phyloP scores from a whole-genome alignment of 2,113 vertebrate genomes.

The Psettodes erumei region DNA sequence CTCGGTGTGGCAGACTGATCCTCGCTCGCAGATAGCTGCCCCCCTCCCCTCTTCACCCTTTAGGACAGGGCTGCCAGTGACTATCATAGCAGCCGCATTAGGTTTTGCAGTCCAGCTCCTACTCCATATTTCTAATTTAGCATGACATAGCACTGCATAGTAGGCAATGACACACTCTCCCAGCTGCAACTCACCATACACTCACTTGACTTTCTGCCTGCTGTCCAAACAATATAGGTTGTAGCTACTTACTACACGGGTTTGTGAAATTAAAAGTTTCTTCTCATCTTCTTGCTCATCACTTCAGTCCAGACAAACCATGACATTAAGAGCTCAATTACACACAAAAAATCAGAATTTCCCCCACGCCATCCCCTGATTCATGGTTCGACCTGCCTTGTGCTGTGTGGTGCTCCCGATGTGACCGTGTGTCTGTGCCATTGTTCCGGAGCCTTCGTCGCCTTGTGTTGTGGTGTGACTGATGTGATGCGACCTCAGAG shows the following conservation, averaged over 20 bases:
- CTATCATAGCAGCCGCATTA: slow-evolving; percentile 27
- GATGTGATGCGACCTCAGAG: slow-evolving; percentile 74
- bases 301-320: slow-evolving; percentile 23
- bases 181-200: slow-evolving; percentile 6
- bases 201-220: background rate
- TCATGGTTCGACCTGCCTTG: slow-evolving; percentile 55
- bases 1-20: slow-evolving; percentile 62
- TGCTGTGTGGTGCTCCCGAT: slow-evolving; percentile 51
- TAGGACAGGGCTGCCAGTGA: slow-evolving; percentile 42
- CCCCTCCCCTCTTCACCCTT: slow-evolving; percentile 29
- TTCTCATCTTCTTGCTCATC: slow-evolving; percentile 33
- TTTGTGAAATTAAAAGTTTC: slow-evolving; percentile 23
- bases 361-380: slow-evolving; percentile 14
- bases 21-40: slow-evolving; percentile 33
- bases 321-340: slow-evolving; percentile 23
- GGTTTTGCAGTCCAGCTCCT: slow-evolving; percentile 33
- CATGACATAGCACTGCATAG: slow-evolving; percentile 35
- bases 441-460: slow-evolving; percentile 46
- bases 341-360: background rate
- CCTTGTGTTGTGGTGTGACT: slow-evolving; percentile 81
- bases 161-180: slow-evolving; percentile 31
- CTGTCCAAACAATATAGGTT: background rate
- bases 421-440: slow-evolving; percentile 67
- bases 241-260: background rate
- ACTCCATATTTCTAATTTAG: slow-evolving; percentile 34